Evolutionary conservation across 2,888 invertebrate species (phyloP), one percentile per base, ranked within the genome.

Genomic region (Amblyjoppa fuscipennis): DNA sequence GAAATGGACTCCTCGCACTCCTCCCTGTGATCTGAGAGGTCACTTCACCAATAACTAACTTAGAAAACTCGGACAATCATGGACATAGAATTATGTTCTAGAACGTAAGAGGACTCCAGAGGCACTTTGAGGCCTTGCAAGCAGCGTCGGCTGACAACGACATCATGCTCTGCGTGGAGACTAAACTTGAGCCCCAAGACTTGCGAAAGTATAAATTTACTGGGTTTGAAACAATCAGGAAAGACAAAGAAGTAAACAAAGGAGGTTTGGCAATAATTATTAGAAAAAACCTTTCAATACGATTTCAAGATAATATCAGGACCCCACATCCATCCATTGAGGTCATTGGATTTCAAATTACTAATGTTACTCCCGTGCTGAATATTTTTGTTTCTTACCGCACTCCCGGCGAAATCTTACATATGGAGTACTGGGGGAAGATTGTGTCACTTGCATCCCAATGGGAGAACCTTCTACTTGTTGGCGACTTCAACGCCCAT

Each of bases 361-460:
- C 76, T 41, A 83, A 73, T 38, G 45, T 41, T 7, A n/a, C 28
- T 1, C 83, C 83, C 3, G 6, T 38, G 38, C 51, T 83, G 0
- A 79, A 79, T 59, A 25, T 79, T 31, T 68, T 74, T 53, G 74
- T 68, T 25, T 83, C 74, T 20, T 83, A 68, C 34, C 51, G 78
- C 28, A 53, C 66, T n/a, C 83, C 79, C 5, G 83, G 73, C 28
- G 45, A 49, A 38, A 70, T 13, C 11, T 41, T 79, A 3, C 49
- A 59, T 59, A 45, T 61, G 38, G 56, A 56, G 7, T 61, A 79
- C 34, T 79, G 79, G 79, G 56, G 79, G 20, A 2, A 78, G 45
- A 74, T 79, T 13, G 45, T 45, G n/a, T 49, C 64, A 11, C 45
- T 74, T 20, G 31, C 41, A 9, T 4, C 28, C 5, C 20, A 28